Evolutionary conservation across 2,888 invertebrate genomes (phyloP), one percentile per base, ranked within the genome.

Genomic region (Limnephilus auricula): DNA sequence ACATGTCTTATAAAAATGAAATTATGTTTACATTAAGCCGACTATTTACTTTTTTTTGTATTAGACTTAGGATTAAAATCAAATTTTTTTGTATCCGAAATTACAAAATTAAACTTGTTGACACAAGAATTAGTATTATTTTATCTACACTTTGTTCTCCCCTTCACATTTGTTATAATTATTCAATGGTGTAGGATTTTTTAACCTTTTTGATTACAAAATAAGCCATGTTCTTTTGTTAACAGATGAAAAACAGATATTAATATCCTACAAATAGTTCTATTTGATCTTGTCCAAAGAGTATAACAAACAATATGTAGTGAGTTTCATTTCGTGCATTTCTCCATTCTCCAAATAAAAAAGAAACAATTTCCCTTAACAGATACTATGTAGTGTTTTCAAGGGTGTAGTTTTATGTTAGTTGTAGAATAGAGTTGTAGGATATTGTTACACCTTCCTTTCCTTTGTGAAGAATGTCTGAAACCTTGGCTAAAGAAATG

Each of bases 61-160:
- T 65, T 65, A 65, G 65, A n/a, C 6, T 25, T 65, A 65, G 65
- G 25, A 5, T 65, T 65, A 25, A 65, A 65, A 65, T 65, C 65
- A 25, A 25, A 50, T 65, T 65, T 65, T 65, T 65, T 65, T 65
- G 65, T 65, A 65, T 65, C 65, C 6, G 65, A 25, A 65, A 65
- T 65, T 65, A 25, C 65, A 25, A 65, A 65, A 65, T 65, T 65
- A 65, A 65, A 65, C 25, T 65, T 65, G 65, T 65, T 65, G 65
- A 65, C 65, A 65, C 65, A 65, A 65, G 65, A 65, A 65, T 65
- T 65, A 65, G 65, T 65, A 65, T 65, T 65, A 65, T 65, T 65
- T 65, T n/a, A 25, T 25, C 65, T 65, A 25, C 65, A n/a, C 65
- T 65, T 25, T 65, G 65, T 65, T 65, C 65, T 65, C 65, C 65